Percentiles rank a stretch among this genome's conserved stretches.
Evolutionary conservation across 1,140 invertebrate species (phyloP).

Genomic region (Ceratina calcarata): DNA sequence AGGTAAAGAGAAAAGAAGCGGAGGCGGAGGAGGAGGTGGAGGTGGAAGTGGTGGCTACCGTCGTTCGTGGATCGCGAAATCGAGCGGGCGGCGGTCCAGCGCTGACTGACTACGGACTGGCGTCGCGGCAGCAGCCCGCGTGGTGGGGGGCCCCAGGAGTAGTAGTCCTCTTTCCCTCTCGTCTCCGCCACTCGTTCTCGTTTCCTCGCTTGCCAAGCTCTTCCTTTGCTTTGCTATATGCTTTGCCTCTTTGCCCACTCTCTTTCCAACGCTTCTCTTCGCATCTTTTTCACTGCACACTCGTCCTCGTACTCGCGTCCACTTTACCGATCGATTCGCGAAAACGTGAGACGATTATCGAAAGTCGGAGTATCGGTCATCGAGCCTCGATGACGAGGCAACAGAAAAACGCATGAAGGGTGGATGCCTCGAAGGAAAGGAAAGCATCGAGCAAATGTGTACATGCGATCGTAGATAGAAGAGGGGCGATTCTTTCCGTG

Average conservation of each 20-base stretch:
- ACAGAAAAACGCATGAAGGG: background rate
- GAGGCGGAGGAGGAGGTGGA: conserved; percentile 56
- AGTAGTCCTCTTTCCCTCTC: conserved; percentile 64
- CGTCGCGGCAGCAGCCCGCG: conserved; percentile 76
- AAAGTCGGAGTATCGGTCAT: conserved; percentile 5
- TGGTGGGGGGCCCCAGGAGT: conserved; percentile 74
- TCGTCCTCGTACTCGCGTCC: conserved; percentile 11
- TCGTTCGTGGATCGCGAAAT: conserved; percentile 71
- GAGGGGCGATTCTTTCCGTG: conserved; percentile 13
- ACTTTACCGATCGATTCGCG: conserved; percentile 20
- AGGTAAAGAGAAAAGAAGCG: conserved; percentile 58
- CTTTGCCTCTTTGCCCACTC: conserved; percentile 41
- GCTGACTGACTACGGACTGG: conserved; percentile 80
- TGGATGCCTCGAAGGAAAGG: too few species aligned
- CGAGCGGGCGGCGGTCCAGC: conserved; percentile 80
- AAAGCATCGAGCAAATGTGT: background rate
- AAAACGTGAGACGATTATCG: conserved; percentile 6
- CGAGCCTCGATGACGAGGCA: too few species aligned
- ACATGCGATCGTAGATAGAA: conserved; percentile 15
- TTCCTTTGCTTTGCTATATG: conserved; percentile 50
- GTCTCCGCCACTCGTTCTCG: conserved; percentile 61
- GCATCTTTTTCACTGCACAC: conserved; percentile 31
- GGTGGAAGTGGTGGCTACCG: conserved; percentile 63
- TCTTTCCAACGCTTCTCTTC: conserved; percentile 34
- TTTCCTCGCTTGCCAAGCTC: conserved; percentile 63